Conservation (phyloP, 2,797 vertebrate genomes). For the Hydrophis major region DNA sequence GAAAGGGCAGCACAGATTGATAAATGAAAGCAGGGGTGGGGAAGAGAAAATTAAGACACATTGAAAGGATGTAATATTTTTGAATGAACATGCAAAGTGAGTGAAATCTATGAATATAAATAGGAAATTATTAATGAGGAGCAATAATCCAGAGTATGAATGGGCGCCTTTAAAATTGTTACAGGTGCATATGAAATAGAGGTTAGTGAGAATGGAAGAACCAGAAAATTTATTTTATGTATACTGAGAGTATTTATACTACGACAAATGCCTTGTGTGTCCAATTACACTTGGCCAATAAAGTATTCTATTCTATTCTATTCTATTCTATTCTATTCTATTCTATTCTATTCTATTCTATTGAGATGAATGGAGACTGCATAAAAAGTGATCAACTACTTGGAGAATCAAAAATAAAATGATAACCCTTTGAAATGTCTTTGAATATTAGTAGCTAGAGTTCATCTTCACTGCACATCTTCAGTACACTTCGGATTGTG, state of each 20-base stretch:
- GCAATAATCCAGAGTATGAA: background rate
- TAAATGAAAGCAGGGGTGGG: background rate
- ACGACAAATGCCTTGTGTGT: too few species aligned
- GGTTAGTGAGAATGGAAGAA: background rate
- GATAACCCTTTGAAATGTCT: background rate
- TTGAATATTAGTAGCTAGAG: too few species aligned
- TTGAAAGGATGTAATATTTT: background rate
- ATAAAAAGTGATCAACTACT: background rate
- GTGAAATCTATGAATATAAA: background rate
- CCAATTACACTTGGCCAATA: too few species aligned
- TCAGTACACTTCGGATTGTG: too few species aligned
- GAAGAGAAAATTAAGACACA: background rate
- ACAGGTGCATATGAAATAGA: background rate
- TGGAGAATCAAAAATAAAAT: background rate
- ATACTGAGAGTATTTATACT: too few species aligned
- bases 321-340: too few species aligned
- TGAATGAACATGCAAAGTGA: background rate
- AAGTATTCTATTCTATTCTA: too few species aligned
- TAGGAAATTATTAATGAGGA: background rate
- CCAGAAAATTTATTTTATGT: background rate
- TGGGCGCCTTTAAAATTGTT: background rate
- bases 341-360: too few species aligned
- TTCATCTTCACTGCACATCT: too few species aligned
- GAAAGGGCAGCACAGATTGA: background rate
- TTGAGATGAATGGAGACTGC: background rate